Evolutionary conservation across 2,888 invertebrate genomes (phyloP).

Genomic region (Leptothorax acervorum): DNA sequence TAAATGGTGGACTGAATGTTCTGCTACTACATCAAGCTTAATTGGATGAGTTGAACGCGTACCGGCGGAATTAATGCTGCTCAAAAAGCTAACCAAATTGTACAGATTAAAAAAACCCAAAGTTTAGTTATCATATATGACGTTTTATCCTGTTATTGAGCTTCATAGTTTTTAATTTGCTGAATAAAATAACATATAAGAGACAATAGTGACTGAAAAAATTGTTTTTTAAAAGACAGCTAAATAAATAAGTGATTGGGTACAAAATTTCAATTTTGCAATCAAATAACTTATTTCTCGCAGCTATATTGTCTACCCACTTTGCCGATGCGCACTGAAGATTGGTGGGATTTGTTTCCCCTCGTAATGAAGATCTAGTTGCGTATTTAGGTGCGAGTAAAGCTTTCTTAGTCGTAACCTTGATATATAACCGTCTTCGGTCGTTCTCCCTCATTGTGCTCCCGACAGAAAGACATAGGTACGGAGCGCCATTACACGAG

Average conservation of each 20-base stretch:
- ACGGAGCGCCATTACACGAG: conserved; percentile 7
- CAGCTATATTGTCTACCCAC: conserved; percentile 72
- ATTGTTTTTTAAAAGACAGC: too few species aligned
- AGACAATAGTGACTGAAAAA: background rate
- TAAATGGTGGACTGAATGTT: conserved; percentile 78
- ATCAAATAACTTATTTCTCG: conserved; percentile 70
- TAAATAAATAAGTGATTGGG: background rate
- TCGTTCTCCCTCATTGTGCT: conserved; percentile 44
- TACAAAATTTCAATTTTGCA: conserved; percentile 71
- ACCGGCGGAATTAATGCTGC: conserved; percentile 62
- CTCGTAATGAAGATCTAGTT: conserved; percentile 77
- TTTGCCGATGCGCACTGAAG: conserved; percentile 59
- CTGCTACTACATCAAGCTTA: conserved; percentile 74
- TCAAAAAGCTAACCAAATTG: conserved; percentile 22
- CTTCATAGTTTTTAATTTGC: background rate
- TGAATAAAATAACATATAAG: background rate
- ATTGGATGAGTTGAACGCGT: conserved; percentile 77
- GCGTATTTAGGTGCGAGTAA: conserved; percentile 77
- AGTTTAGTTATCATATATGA: background rate
- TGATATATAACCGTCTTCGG: conserved; percentile 70
- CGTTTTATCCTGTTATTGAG: background rate
- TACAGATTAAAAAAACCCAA: background rate
- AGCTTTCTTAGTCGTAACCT: conserved; percentile 75
- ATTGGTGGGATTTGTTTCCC: conserved; percentile 66
- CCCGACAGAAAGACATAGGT: conserved; percentile 16